Evolutionary conservation across 2,888 invertebrate genomes (phyloP).

Genomic region (Pterobdella sp.): DNA sequence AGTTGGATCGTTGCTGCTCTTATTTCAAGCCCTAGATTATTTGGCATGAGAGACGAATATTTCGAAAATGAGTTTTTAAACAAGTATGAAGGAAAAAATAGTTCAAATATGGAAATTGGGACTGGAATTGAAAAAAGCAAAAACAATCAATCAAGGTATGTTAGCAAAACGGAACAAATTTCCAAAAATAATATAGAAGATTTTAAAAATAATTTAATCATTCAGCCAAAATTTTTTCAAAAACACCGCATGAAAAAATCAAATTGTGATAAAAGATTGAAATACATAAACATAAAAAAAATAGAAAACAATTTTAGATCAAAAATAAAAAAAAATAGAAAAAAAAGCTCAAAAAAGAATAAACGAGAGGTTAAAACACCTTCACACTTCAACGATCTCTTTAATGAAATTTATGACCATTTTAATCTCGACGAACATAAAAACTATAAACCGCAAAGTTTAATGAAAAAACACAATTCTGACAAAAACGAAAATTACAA

Average conservation of each 20-base stretch:
- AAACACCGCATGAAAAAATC: too few relatives aligned
- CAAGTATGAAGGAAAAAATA: not conserved
- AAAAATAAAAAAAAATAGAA: not conserved
- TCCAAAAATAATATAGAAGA: too few relatives aligned
- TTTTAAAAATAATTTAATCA: too few relatives aligned
- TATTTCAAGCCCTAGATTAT: conserved; percentile 83
- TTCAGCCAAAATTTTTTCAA: too few relatives aligned
- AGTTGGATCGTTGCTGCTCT: conserved; percentile 87
- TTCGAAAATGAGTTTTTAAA: not conserved
- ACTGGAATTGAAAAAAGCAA: not conserved
- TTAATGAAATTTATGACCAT: not conserved
- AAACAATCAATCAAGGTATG: too few relatives aligned
- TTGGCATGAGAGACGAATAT: conserved; percentile 35
- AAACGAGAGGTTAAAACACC: too few relatives aligned
- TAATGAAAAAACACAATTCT: not conserved
- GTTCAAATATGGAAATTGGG: not conserved
- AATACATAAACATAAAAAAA: too few relatives aligned
- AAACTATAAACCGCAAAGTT: not conserved
- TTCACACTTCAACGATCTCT: not conserved
- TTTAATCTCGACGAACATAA: not conserved
- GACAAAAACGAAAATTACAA: not conserved
- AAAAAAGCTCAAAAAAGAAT: too few relatives aligned
- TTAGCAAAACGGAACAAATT: too few relatives aligned
- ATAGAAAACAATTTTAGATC: too few relatives aligned
- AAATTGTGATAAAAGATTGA: too few relatives aligned